phyloP scores from a whole-genome alignment of 2,797 vertebrate species.

The Myripristis murdjan region DNA sequence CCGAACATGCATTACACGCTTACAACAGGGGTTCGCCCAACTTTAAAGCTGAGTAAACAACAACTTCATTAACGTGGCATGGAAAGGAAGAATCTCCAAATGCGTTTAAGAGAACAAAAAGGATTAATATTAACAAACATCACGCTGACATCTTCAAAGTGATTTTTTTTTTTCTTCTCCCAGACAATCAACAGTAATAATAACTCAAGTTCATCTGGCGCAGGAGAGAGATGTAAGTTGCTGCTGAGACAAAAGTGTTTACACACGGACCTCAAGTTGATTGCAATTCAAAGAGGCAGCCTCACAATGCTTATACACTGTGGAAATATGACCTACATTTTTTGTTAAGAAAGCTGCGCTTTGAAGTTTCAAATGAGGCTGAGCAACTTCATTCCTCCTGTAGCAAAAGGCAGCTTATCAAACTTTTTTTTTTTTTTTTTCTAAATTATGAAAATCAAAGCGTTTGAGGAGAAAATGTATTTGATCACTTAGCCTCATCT shows the following conservation, averaged over 20 bases:
- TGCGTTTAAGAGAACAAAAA: constrained; percentile 45
- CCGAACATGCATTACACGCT: background rate
- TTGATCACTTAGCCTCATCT: constrained; percentile 52
- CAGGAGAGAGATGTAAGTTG: constrained; percentile 54
- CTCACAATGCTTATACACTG: constrained; percentile 85
- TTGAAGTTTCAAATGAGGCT: constrained; percentile 87
- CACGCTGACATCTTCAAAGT: constrained; percentile 43
- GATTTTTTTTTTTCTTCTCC: background rate
- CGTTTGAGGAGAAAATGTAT: constrained; percentile 53
- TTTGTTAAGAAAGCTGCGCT: constrained; percentile 83
- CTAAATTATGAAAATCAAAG: constrained; percentile 69
- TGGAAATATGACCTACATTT: constrained; percentile 86
- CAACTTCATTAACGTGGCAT: background rate
- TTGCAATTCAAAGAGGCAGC: constrained; percentile 86
- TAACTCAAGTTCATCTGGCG: constrained; percentile 50
- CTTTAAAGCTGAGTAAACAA: constrained; percentile 38
- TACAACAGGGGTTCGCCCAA: constrained; percentile 19
- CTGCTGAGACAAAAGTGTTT: constrained; percentile 80
- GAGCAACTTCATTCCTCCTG: constrained; percentile 75
- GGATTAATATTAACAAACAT: constrained; percentile 24
- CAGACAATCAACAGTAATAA: constrained; percentile 13
- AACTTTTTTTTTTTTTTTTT: constrained; percentile 35
- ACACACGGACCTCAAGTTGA: constrained; percentile 80
- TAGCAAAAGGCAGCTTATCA: constrained; percentile 39
- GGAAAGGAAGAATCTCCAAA: background rate